phyloP scores from a whole-genome alignment of 2,113 vertebrate genomes.

The Equus quagga region DNA sequence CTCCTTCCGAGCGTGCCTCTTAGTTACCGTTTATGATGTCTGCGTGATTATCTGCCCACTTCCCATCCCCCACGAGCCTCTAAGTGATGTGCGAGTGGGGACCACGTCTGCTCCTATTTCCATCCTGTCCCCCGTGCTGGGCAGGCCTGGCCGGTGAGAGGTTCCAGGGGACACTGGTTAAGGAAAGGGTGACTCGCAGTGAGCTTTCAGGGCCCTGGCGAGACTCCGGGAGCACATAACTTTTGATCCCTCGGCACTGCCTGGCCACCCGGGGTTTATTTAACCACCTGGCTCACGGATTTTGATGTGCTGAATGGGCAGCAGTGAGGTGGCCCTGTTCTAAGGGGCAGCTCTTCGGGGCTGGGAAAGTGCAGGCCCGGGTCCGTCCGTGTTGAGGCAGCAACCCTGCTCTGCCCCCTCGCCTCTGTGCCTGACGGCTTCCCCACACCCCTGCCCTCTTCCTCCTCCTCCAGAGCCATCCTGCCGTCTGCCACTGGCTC shows the following conservation, averaged over 20 bases:
- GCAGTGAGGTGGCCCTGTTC: not conserved
- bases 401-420: not conserved
- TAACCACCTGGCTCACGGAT: not conserved
- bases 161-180: not conserved
- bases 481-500: too few relatives aligned
- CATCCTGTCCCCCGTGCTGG: not conserved
- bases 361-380: not conserved
- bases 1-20: not conserved
- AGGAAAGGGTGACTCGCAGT: not conserved
- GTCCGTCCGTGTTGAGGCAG: fast-evolving
- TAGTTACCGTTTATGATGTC: not conserved
- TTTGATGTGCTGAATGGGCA: not conserved
- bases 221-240: not conserved
- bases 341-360: not conserved
- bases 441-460: not conserved
- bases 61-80: not conserved
- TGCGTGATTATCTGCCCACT: not conserved
- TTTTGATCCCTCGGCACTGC: not conserved
- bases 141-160: not conserved
- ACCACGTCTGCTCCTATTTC: not conserved
- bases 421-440: not conserved
- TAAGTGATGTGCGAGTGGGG: not conserved
- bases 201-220: not conserved
- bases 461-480: not conserved
- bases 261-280: not conserved